Evolutionary conservation across 2,797 vertebrate species (phyloP).

Genomic region (Sparus aurata): DNA sequence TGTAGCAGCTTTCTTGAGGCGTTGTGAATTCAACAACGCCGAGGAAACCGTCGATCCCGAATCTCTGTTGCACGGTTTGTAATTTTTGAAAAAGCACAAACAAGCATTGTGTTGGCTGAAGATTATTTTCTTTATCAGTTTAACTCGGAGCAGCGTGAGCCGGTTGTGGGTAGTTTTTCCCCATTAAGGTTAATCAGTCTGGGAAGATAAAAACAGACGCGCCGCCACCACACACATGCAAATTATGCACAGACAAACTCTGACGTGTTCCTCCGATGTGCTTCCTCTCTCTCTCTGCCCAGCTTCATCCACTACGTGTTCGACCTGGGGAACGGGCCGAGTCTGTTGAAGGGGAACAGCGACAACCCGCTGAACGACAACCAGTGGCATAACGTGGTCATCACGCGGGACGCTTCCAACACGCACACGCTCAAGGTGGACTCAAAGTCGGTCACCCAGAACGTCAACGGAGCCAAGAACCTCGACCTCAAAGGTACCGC

Average conservation of each 20-base stretch:
- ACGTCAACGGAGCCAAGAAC: conserved; percentile 98
- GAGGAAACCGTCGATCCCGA: conserved; percentile 15
- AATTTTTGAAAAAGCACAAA: conserved; percentile 7
- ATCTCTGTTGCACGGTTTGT: conserved; percentile 16
- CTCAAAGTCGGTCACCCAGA: conserved; percentile 94
- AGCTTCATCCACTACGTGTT: conserved; percentile 99
- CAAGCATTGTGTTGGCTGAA: not conserved
- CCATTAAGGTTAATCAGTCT: conserved; percentile 20
- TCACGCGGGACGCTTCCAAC: conserved; percentile 94
- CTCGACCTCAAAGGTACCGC: conserved; percentile 94
- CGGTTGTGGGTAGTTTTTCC: conserved; percentile 21
- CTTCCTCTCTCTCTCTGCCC: conserved; percentile 5
- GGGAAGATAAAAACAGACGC: conserved; percentile 9
- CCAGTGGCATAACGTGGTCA: conserved; percentile 98
- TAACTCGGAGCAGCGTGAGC: conserved; percentile 19
- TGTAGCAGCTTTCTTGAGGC: not conserved
- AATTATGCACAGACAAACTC: not conserved
- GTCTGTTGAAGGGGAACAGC: conserved; percentile 97
- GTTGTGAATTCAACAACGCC: conserved; percentile 16
- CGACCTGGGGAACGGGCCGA: conserved; percentile 96
- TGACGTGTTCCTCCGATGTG: conserved; percentile 14
- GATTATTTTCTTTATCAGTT: conserved; percentile 37
- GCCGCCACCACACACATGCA: not conserved
- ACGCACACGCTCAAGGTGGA: conserved; percentile 97
- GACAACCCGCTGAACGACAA: conserved; percentile 95